phyloP scores from a whole-genome alignment of 30 jellyfish, hydroid and myxozoan species.

The Rhopilema esculentum region DNA sequence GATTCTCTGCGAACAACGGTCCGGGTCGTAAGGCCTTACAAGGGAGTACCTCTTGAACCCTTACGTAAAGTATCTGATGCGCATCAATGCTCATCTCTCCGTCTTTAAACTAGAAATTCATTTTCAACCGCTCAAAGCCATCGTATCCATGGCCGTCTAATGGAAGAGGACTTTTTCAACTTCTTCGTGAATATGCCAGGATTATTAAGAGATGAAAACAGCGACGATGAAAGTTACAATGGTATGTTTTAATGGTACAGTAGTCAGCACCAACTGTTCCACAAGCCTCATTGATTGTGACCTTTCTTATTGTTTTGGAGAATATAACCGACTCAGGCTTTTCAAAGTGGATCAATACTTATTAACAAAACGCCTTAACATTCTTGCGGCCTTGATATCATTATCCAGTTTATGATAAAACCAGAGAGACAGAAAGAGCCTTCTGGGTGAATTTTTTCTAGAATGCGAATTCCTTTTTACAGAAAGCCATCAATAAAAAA shows the following conservation, averaged over 20 bases:
- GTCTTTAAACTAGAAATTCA: conserved; percentile 3
- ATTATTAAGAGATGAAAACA: conserved; percentile 60
- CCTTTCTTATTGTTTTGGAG: not conserved
- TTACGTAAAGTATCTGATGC: conserved; percentile 52
- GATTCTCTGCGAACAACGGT: conserved; percentile 58
- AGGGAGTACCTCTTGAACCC: conserved; percentile 64
- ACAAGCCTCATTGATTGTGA: not conserved
- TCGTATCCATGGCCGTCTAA: conserved; percentile 59
- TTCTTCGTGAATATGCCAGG: conserved; percentile 80
- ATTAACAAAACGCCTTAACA: no score
- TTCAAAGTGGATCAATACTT: no score
- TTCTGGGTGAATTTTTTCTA: no score
- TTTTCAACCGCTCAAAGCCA: not conserved
- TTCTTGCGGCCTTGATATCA: no score
- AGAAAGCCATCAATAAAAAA: no score
- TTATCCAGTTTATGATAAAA: no score
- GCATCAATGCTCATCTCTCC: conserved; percentile 58
- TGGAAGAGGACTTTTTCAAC: conserved; percentile 59
- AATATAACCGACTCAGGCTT: no score
- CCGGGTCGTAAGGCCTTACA: conserved; percentile 33
- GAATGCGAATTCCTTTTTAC: no score
- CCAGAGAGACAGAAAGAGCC: no score
- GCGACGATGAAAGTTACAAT: conserved; percentile 50
- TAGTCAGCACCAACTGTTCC: not conserved
- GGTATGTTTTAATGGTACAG: conserved; percentile 17